Conservation (phyloP, 1,140 invertebrate species). For the Zaprionus inermis region DNA sequence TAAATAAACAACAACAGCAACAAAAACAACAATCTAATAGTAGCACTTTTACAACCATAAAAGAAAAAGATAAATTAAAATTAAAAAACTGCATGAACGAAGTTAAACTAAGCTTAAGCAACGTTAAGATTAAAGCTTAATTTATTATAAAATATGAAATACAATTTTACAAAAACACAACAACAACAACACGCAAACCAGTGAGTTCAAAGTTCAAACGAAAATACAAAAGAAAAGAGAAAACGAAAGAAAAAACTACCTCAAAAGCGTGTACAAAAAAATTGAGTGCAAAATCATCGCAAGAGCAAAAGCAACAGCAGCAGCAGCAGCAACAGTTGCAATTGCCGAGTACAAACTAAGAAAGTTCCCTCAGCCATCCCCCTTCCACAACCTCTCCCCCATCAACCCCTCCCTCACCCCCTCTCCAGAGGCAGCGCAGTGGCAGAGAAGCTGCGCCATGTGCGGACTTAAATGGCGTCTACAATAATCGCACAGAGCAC, state of each 20-base stretch:
- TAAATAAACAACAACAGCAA: conserved; percentile 32
- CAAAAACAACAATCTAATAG: conserved; percentile 56
- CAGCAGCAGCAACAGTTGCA: conserved; percentile 1
- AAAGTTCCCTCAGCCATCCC: neutral
- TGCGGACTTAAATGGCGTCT: conserved; percentile 81
- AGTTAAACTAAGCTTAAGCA: conserved; percentile 41
- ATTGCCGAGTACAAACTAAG: conserved; percentile 12
- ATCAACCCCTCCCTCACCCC: conserved; percentile 10
- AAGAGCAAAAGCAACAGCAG: conserved; percentile 34
- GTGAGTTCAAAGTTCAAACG: conserved; percentile 74
- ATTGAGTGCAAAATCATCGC: conserved; percentile 9
- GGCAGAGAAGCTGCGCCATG: conserved; percentile 59
- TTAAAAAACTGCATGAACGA: conserved; percentile 18
- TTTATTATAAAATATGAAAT: conserved; percentile 31
- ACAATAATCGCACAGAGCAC: conserved; percentile 79
- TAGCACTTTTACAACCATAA: conserved; percentile 66
- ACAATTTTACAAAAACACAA: conserved; percentile 50
- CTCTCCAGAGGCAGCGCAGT: conserved; percentile 26
- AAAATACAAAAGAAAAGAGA: conserved; percentile 41
- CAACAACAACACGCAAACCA: conserved; percentile 47
- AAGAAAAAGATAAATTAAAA: conserved; percentile 15
- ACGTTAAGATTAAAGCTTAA: conserved; percentile 29
- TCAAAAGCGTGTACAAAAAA: conserved; percentile 69
- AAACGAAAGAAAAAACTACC: conserved; percentile 61
- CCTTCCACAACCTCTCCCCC: neutral